Evolutionary conservation across 1,140 invertebrate species (phyloP).

Genomic region (Micrasema longulum): DNA sequence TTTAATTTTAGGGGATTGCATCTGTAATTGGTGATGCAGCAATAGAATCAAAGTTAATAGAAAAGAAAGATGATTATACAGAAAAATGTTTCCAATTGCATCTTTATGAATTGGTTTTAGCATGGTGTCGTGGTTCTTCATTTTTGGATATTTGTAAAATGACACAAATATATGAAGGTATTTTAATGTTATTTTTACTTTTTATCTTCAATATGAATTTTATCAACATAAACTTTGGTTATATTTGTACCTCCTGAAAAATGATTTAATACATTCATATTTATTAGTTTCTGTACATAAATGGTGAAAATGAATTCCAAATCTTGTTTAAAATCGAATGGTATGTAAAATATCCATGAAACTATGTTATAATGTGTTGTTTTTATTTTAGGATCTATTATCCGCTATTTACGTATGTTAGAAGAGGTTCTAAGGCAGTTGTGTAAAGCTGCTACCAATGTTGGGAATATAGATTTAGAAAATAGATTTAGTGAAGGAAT

Average conservation of each 20-base stretch:
- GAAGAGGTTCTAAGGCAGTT: slow-evolving; percentile 97
- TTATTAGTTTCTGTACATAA: no score
- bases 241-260: no score
- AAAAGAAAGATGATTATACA: slow-evolving; percentile 29
- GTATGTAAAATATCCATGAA: no score
- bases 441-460: slow-evolving; percentile 95
- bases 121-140: slow-evolving; percentile 95
- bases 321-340: no score
- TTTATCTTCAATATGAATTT: no score
- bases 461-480: slow-evolving; percentile 96
- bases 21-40: slow-evolving; percentile 34
- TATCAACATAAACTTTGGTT: no score
- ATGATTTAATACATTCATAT: no score
- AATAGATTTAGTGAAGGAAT: slow-evolving; percentile 96
- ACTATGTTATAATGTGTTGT: no score
- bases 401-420: slow-evolving; percentile 94
- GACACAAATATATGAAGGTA: slow-evolving; percentile 98
- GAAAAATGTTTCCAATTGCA: slow-evolving; percentile 21
- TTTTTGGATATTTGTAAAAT: slow-evolving; percentile 95
- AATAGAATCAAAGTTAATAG: slow-evolving; percentile 26
- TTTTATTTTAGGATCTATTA: slow-evolving; percentile 86
- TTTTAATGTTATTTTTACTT: no score
- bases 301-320: no score
- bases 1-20: slow-evolving; percentile 34
- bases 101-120: slow-evolving; percentile 95